Evolutionary conservation across 2,797 vertebrate genomes (phyloP).

Genomic region (Peromyscus eremicus): DNA sequence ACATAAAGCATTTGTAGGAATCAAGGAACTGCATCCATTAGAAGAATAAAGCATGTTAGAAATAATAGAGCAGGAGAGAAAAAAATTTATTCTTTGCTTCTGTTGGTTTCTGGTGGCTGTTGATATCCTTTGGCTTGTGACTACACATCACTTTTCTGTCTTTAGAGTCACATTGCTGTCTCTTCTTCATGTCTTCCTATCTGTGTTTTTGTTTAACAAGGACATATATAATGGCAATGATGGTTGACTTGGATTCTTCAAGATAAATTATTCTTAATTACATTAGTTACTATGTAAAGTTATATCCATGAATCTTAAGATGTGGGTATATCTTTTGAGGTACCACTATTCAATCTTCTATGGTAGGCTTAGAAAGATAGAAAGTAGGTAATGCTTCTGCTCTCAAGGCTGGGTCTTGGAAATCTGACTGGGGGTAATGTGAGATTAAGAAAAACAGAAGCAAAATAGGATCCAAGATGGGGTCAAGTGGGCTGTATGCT

Average conservation of each 20-base stretch:
- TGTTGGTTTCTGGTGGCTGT: not conserved
- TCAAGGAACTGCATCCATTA: not conserved
- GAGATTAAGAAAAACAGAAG: not conserved
- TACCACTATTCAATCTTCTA: not conserved
- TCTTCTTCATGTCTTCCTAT: not conserved
- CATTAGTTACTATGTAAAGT: not conserved
- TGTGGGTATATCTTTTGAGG: not conserved
- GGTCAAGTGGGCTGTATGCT: not conserved
- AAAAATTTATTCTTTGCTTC: not conserved
- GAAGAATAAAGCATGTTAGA: not conserved
- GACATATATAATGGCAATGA: not conserved
- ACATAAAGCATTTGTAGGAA: not conserved
- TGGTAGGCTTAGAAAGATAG: not conserved
- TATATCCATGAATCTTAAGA: constrained; percentile 6
- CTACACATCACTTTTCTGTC: not conserved
- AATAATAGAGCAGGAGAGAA: not conserved
- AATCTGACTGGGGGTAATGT: not conserved
- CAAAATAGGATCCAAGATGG: not conserved
- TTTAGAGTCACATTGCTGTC: not conserved
- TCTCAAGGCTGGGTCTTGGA: not conserved
- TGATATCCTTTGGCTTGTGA: constrained; percentile 40
- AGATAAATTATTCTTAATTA: constrained; percentile 13
- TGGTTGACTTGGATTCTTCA: not conserved
- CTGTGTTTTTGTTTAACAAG: not conserved
- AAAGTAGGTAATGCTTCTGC: not conserved